Evolutionary conservation across 2,797 vertebrate genomes (phyloP).

Genomic region (Streptopelia turtur): DNA sequence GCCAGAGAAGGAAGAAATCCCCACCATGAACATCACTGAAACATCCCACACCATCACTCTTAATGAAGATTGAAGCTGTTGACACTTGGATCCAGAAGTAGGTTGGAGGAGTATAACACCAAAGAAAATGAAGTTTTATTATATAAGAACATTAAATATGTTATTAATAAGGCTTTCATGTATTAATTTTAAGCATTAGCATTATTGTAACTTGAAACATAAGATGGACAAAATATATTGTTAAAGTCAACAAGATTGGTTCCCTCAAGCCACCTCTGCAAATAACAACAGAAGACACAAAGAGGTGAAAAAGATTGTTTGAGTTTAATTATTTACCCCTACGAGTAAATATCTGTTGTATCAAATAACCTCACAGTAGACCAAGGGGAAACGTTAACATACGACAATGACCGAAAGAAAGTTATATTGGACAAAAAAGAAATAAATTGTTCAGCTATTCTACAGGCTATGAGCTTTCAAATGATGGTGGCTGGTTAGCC

Average conservation of each 20-base stretch:
- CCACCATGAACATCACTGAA: not conserved
- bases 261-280: not conserved
- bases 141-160: not conserved
- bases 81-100: not conserved
- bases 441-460: not conserved
- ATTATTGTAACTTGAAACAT: not conserved
- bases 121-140: not conserved
- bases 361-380: not conserved
- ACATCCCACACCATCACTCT: not conserved
- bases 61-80: not conserved
- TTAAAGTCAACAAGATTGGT: not conserved
- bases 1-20: not conserved
- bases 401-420: not conserved
- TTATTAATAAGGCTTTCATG: not conserved
- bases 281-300: not conserved
- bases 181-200: not conserved
- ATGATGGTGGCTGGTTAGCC: not conserved
- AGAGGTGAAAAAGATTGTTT: not conserved
- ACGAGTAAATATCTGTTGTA: not conserved
- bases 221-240: not conserved
- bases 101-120: not conserved
- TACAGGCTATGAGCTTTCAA: not conserved
- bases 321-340: not conserved
- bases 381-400: not conserved
- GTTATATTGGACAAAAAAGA: not conserved